Evolutionary conservation across 2,113 vertebrate species (phyloP).

Genomic region (Gallinago jamesoni): DNA sequence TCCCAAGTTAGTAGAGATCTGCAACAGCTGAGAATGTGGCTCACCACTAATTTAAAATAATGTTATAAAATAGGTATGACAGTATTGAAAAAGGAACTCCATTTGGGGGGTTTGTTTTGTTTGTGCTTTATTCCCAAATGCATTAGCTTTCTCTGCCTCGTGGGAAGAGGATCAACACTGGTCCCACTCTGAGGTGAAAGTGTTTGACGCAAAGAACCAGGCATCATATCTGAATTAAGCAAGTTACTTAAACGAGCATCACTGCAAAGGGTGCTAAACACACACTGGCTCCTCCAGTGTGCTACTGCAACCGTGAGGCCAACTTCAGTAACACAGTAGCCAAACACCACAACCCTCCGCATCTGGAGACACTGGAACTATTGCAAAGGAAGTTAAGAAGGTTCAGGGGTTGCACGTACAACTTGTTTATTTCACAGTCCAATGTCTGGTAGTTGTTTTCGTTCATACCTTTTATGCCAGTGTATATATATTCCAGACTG

Average conservation of each 20-base stretch:
- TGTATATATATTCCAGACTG: background rate
- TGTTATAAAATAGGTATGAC: background rate
- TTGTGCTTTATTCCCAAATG: background rate
- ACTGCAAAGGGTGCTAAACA: background rate
- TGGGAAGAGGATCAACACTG: background rate
- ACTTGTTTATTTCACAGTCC: background rate
- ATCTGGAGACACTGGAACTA: background rate
- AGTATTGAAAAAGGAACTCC: background rate
- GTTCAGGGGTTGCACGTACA: background rate
- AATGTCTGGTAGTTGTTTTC: background rate
- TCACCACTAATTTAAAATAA: background rate
- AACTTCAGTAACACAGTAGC: background rate
- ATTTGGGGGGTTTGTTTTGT: background rate
- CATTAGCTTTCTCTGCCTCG: background rate
- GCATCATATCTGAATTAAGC: background rate
- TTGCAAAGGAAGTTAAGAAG: background rate
- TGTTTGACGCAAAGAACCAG: background rate
- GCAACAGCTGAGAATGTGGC: background rate
- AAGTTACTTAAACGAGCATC: background rate
- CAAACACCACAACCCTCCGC: background rate
- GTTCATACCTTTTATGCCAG: background rate
- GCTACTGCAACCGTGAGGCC: background rate
- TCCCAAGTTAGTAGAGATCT: background rate
- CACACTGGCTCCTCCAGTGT: background rate
- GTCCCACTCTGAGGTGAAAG: background rate